Base-by-base conservation (phyloP, 1,140 invertebrate genomes). In the Oppia nitens region DNA sequence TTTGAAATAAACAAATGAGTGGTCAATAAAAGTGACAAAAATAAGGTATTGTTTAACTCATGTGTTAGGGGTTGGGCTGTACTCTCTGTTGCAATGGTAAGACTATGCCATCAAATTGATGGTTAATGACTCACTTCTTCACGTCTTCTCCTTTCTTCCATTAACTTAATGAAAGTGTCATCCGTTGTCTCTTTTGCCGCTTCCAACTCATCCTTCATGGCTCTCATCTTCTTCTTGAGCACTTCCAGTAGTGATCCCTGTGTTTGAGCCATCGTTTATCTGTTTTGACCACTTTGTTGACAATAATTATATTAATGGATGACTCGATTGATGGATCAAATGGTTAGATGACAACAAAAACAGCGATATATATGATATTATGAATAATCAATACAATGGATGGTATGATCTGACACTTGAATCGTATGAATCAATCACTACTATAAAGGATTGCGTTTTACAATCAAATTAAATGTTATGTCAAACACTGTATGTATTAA, bases 161-260 rank as follows among this genome's bases (percentile, higher is more conserved):
- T 86, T 68, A 89, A 78, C 63, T 71, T 71, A 72, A 83, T 81
- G 73, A 88, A 83, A 71, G 82, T 84, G 71, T 92, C 87, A 73
- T 93, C 87, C 71, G 84, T 86, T 72, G 92, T 87, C 73, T 97
- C 93, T 77, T 91, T 93, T 76, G 88, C 90, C 73, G 87, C 84
- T 73, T 96, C 92, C 82, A 91, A 86, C 78, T 98, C 93, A 72
- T 95, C 89, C 77, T 94, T 94, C 62, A 93, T 88, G 72, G 91
- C 87, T 66, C 87, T 81, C 93, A 98, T 97, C 82, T 98, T 98
- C 80, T 95, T 94, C 80, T 98, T 98, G 64, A 98, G 79, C 66
- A 93, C 87, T 77, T 94, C 90, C 69, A 94, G 78, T 64, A 95
- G 80, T 66, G 84, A 53, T 27, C 64, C 64, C 61, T 65, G 64